phyloP scores from a whole-genome alignment of 1,140 invertebrate genomes.

The Trichogramma pretiosum region DNA sequence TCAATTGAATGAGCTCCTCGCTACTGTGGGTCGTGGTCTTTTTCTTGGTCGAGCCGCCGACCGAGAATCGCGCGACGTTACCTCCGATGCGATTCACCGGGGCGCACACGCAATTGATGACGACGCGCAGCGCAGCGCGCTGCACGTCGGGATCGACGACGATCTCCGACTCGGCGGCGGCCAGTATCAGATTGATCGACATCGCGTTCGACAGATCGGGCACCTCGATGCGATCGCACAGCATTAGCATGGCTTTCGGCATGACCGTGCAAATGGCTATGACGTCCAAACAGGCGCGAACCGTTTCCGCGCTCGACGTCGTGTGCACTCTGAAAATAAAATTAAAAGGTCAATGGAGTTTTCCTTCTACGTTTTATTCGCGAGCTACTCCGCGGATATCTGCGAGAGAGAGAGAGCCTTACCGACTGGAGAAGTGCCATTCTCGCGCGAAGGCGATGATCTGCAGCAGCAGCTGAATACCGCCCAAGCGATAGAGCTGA shows the following conservation, averaged over 20 bases:
- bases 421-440: slow-evolving; percentile 84
- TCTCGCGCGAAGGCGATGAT: slow-evolving; percentile 83
- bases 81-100: slow-evolving; percentile 67
- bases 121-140: slow-evolving; percentile 75
- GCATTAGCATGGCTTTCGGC: slow-evolving; percentile 72
- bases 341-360: neutral
- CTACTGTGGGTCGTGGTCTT: slow-evolving; percentile 63
- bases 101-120: slow-evolving; percentile 89
- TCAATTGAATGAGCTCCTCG: slow-evolving; percentile 79
- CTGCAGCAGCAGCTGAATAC: slow-evolving; percentile 72
- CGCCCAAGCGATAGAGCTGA: slow-evolving; percentile 74
- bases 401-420: too few species aligned
- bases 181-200: slow-evolving; percentile 67
- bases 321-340: slow-evolving; percentile 29
- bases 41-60: slow-evolving; percentile 59
- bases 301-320: slow-evolving; percentile 69
- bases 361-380: slow-evolving; percentile 7
- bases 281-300: slow-evolving; percentile 81
- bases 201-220: slow-evolving; percentile 65
- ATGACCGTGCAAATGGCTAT: slow-evolving; percentile 82
- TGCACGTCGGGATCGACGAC: slow-evolving; percentile 83
- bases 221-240: slow-evolving; percentile 71
- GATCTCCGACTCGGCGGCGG: slow-evolving; percentile 83
- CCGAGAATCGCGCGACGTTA: slow-evolving; percentile 55
- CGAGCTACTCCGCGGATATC: too few species aligned